These are phyloP conservation scores for Mechanitis messenoides DNA, from an alignment of 2,888 invertebrate genomes.

Conservation along the genomic window DNA sequence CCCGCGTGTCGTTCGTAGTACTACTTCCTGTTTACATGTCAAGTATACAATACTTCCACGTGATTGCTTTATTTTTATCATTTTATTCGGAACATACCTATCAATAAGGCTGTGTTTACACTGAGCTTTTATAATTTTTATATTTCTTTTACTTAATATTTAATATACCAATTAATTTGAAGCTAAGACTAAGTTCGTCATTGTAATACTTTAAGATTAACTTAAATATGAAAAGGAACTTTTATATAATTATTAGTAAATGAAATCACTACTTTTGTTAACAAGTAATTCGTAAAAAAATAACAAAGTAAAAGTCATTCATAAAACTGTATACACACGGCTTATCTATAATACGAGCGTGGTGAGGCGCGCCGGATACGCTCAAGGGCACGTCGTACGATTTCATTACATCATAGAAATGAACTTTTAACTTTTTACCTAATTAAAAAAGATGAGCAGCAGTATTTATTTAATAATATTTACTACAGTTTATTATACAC, in stretches of 20 bases:
- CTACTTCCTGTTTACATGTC: constrained; percentile 29
- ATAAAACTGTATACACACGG: constrained; percentile 12
- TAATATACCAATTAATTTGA: too few relatives aligned
- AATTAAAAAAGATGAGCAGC: too few relatives aligned
- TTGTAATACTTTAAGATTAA: too few relatives aligned
- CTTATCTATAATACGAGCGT: constrained; percentile 21
- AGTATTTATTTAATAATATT: too few relatives aligned
- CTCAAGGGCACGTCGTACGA: constrained; percentile 50
- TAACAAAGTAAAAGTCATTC: not conserved
- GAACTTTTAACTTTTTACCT: not conserved
- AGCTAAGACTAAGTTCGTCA: too few relatives aligned
- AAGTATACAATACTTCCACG: constrained; percentile 36
- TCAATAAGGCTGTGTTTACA: constrained; percentile 12
- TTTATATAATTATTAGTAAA: not conserved
- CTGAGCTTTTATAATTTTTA: constrained; percentile 5
- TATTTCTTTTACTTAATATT: too few relatives aligned
- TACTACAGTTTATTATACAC: too few relatives aligned
- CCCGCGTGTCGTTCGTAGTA: constrained; percentile 22
- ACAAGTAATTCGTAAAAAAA: not conserved
- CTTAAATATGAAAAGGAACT: too few relatives aligned
- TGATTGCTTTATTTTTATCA: constrained; percentile 34
- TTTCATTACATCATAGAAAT: constrained; percentile 21
- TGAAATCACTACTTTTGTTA: not conserved
- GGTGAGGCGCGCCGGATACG: constrained; percentile 45
- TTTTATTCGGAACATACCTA: constrained; percentile 18